These are phyloP conservation scores for Lithophane socia DNA, from an alignment of 2,888 invertebrate species.

Conservation along the genomic window DNA sequence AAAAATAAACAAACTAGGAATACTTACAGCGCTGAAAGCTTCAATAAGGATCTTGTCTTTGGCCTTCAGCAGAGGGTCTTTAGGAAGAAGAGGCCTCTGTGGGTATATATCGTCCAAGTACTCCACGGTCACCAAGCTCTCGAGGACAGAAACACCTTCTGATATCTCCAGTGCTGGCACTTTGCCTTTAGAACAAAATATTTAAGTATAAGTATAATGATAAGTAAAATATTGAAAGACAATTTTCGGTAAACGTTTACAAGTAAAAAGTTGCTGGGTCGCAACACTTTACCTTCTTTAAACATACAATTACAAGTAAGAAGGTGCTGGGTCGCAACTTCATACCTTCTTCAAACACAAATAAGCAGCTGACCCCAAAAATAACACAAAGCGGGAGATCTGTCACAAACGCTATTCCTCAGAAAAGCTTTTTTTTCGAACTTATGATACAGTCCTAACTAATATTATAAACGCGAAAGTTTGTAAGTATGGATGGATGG, in stretches of 20 bases:
- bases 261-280: not conserved
- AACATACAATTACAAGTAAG: too few species aligned
- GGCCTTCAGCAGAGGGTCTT: conserved; percentile 92
- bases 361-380: not conserved
- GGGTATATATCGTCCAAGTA: conserved; percentile 95
- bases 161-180: conserved; percentile 94
- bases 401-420: not conserved
- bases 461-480: too few species aligned
- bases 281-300: not conserved
- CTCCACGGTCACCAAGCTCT: conserved; percentile 95
- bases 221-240: not conserved
- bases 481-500: too few species aligned
- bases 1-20: not conserved
- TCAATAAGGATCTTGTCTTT: conserved; percentile 93
- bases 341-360: not conserved
- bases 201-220: too few species aligned
- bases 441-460: too few species aligned
- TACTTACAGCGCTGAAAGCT: conserved; percentile 77
- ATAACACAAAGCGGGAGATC: not conserved
- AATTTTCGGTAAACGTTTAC: not conserved
- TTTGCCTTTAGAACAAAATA: conserved; percentile 86
- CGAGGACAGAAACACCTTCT: conserved; percentile 92
- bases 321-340: too few species aligned
- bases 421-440: too few species aligned
- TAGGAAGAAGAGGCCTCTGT: conserved; percentile 91